phyloP scores from a whole-genome alignment of 2,888 invertebrate genomes.

The Rhorus exstirpatorius region DNA sequence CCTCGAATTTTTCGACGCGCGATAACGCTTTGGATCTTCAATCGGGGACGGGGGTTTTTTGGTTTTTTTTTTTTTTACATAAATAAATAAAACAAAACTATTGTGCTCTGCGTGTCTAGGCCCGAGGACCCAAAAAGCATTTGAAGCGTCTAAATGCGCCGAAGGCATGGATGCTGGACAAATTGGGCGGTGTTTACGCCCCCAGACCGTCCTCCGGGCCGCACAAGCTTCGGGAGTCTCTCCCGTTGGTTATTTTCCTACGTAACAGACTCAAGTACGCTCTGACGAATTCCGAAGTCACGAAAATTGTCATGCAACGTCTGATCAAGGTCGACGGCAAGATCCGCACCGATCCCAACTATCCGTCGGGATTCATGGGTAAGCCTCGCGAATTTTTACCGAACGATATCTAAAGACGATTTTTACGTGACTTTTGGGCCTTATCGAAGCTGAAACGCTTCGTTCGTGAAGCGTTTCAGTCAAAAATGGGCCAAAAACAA shows the following conservation, averaged over 20 bases:
- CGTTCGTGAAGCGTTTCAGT: conserved; percentile 80
- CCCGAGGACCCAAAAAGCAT: conserved; percentile 99
- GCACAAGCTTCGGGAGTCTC: conserved; percentile 98
- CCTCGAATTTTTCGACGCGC: conserved; percentile 28
- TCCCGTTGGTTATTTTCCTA: conserved; percentile 98
- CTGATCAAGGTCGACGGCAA: conserved; percentile 99
- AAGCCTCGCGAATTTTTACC: conserved; percentile 81
- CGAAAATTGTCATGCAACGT: conserved; percentile 99
- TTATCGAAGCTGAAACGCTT: conserved; percentile 80
- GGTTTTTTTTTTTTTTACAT: no score
- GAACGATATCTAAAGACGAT: background rate
- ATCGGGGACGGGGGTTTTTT: no score
- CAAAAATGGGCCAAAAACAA: conserved; percentile 86
- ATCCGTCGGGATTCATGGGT: conserved; percentile 99
- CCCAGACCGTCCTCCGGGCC: conserved; percentile 99
- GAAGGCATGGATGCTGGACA: conserved; percentile 99
- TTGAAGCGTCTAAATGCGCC: conserved; percentile 99
- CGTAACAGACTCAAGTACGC: conserved; percentile 99
- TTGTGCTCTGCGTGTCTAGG: no score
- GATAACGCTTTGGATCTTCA: background rate
- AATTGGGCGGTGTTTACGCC: conserved; percentile 98
- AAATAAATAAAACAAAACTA: no score
- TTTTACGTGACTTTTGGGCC: conserved; percentile 70
- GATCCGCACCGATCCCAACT: conserved; percentile 98
- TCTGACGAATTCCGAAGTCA: conserved; percentile 97